These are phyloP conservation scores for Conus ventricosus DNA, from an alignment of 1,140 invertebrate genomes.

Conservation along the genomic window DNA sequence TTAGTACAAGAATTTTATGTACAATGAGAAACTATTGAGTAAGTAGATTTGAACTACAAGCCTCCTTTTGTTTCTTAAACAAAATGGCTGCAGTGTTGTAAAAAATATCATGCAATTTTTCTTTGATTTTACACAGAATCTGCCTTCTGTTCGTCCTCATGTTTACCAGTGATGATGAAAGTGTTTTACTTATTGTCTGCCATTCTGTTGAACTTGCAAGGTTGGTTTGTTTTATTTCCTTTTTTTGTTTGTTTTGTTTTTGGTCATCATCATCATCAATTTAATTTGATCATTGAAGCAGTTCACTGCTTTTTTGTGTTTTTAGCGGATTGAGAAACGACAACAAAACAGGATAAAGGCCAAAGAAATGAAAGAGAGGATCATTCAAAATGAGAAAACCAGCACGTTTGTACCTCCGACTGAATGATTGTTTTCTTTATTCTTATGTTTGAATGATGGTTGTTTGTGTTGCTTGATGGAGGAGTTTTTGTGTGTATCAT, in stretches of 20 bases:
- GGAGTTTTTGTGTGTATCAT: too few relatives aligned
- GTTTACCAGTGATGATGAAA: too few relatives aligned
- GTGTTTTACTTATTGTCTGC: neutral
- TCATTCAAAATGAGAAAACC: neutral
- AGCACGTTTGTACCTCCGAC: constrained; percentile 2
- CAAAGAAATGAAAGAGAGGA: neutral
- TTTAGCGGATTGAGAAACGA: neutral
- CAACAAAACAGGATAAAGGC: constrained; percentile 4
- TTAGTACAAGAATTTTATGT: too few relatives aligned
- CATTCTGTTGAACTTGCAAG: neutral
- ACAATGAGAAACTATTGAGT: too few relatives aligned
- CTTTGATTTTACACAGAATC: too few relatives aligned
- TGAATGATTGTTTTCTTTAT: neutral
- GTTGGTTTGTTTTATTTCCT: neutral
- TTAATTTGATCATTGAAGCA: neutral
- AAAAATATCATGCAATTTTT: too few relatives aligned
- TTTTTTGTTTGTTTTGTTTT: neutral
- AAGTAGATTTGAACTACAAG: too few relatives aligned
- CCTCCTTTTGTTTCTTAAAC: too few relatives aligned
- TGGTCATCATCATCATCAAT: neutral
- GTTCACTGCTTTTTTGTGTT: neutral
- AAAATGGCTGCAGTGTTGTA: too few relatives aligned
- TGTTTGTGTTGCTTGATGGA: too few relatives aligned
- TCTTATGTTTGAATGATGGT: too few relatives aligned
- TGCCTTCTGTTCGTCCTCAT: too few relatives aligned